Evolutionary conservation across 35 echinoderm and acorn worm species (phyloP).

Genomic region (Apostichopus californicus): DNA sequence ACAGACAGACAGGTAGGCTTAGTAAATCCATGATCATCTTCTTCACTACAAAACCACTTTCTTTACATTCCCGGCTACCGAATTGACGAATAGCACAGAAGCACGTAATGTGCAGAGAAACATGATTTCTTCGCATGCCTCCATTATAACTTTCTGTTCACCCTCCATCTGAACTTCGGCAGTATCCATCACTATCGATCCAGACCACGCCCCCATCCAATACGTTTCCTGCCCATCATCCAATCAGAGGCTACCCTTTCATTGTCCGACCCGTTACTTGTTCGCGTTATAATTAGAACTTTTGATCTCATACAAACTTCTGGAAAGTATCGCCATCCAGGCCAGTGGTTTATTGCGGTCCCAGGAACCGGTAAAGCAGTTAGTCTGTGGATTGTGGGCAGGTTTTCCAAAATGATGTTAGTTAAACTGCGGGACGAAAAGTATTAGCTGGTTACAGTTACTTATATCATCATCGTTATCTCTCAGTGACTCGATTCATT

Average conservation of each 20-base stretch:
- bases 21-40: too few relatives aligned
- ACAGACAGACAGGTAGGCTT: too few relatives aligned
- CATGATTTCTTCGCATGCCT: too few relatives aligned
- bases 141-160: neutral
- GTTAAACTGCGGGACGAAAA: neutral
- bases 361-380: constrained; percentile 24
- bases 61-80: too few relatives aligned
- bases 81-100: too few relatives aligned
- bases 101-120: too few relatives aligned
- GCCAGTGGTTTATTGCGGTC: constrained; percentile 23
- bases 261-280: neutral
- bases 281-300: constrained; percentile 30
- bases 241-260: constrained; percentile 11
- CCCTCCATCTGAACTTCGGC: neutral
- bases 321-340: neutral
- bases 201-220: neutral
- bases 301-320: neutral
- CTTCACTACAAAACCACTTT: too few relatives aligned
- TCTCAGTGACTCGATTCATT: neutral
- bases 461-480: neutral
- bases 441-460: neutral
- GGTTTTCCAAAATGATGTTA: neutral
- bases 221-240: neutral
- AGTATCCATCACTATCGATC: neutral
- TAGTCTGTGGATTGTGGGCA: constrained; percentile 7